phyloP scores from a whole-genome alignment of 2,113 vertebrate genomes.

The Lophochroa leadbeateri region DNA sequence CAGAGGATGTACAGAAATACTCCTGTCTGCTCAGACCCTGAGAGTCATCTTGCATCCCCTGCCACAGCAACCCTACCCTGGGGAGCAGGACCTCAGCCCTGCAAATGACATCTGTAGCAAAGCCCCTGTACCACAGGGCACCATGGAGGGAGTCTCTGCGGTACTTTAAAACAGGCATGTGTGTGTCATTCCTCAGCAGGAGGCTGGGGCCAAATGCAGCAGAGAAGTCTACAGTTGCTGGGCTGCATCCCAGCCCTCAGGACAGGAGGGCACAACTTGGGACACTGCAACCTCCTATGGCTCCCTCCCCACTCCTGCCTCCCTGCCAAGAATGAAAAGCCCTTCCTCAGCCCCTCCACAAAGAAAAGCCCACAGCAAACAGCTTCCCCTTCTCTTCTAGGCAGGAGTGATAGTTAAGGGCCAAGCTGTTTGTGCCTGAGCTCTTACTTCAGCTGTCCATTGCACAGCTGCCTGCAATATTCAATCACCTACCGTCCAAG shows the following conservation, averaged over 20 bases:
- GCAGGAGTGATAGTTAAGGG: not conserved
- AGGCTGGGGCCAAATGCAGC: not conserved
- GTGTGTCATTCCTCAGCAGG: not conserved
- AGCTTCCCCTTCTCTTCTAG: not conserved
- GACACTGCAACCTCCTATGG: not conserved
- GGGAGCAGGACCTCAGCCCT: not conserved
- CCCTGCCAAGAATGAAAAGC: not conserved
- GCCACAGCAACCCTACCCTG: rapidly evolving
- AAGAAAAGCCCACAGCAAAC: not conserved
- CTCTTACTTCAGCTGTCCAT: not conserved
- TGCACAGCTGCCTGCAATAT: not conserved
- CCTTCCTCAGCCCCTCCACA: not conserved
- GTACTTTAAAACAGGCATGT: not conserved
- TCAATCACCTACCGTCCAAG: not conserved
- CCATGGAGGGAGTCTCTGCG: rapidly evolving
- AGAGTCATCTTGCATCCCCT: rapidly evolving
- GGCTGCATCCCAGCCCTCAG: not conserved
- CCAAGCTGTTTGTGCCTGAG: not conserved
- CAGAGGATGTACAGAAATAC: not conserved
- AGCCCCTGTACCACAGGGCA: not conserved
- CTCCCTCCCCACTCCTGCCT: not conserved
- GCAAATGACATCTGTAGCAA: not conserved
- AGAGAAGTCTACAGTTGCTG: not conserved
- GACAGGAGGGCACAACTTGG: not conserved
- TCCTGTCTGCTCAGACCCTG: not conserved